Evolutionary conservation across 2,797 vertebrate genomes (phyloP).

Genomic region (Novumbra hubbsi): DNA sequence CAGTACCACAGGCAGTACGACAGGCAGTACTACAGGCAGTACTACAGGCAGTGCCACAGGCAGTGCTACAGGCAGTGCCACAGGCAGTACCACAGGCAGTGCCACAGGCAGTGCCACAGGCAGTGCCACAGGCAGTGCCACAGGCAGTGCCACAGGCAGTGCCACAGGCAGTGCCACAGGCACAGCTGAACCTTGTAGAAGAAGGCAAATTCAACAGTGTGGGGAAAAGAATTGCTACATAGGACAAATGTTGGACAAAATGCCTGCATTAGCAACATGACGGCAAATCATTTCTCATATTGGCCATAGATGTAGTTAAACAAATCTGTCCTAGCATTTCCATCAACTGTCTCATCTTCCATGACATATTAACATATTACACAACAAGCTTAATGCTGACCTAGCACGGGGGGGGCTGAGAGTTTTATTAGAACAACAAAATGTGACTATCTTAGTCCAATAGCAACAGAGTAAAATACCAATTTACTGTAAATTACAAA

Average conservation of each 20-base stretch:
- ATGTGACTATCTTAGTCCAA: conserved; percentile 44
- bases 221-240: too few species aligned
- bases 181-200: too few species aligned
- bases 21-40: too few species aligned
- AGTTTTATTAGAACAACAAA: conserved; percentile 41
- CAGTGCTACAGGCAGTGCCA: too few species aligned
- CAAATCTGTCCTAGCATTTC: background rate
- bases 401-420: conserved; percentile 23
- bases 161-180: too few species aligned
- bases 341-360: conserved; percentile 5
- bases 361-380: conserved; percentile 17
- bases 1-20: too few species aligned
- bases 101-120: too few species aligned
- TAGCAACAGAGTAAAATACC: conserved; percentile 56
- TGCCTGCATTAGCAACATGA: background rate
- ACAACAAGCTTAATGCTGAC: conserved; percentile 6
- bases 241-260: background rate
- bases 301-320: background rate
- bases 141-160: too few species aligned
- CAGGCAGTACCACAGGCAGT: too few species aligned
- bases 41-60: too few species aligned
- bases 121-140: too few species aligned
- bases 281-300: background rate
- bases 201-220: too few species aligned
- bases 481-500: conserved; percentile 45